Conservation (phyloP, 2,113 vertebrate species). For the Cryptoleucopteryx plumbea region DNA sequence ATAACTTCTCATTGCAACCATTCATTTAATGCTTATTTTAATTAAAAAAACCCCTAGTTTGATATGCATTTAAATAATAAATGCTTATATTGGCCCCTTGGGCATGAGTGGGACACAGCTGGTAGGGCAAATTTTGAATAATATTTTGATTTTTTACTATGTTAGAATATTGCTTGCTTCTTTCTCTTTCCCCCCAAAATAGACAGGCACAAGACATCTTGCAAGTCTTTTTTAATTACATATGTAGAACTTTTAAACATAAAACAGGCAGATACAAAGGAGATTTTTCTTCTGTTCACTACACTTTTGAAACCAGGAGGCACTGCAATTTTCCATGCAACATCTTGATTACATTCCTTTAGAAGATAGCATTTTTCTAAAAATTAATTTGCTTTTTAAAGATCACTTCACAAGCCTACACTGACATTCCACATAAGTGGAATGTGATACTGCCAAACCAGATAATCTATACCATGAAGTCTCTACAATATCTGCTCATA, state of each 20-base stretch:
- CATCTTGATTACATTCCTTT: background rate
- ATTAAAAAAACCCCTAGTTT: background rate
- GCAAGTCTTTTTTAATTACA: background rate
- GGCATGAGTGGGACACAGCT: background rate
- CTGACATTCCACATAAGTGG: background rate
- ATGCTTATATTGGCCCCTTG: background rate
- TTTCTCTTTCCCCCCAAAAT: background rate
- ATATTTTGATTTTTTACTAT: background rate
- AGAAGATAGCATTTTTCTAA: conserved; percentile 23
- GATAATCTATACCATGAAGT: background rate
- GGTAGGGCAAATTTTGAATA: background rate
- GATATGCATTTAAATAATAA: background rate
- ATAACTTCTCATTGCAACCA: background rate
- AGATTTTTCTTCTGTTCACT: background rate
- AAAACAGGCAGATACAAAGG: background rate
- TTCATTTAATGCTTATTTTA: background rate
- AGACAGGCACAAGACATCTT: background rate
- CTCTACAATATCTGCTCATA: background rate
- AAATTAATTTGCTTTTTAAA: conserved; percentile 55
- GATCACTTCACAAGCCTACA: conserved; percentile 36
- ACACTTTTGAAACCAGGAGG: background rate
- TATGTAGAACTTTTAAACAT: background rate
- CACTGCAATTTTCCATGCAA: background rate
- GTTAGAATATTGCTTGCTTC: background rate
- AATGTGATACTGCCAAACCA: conserved; percentile 8